Evolutionary conservation across 2,888 invertebrate species (phyloP).

Genomic region (Oligia strigilis): DNA sequence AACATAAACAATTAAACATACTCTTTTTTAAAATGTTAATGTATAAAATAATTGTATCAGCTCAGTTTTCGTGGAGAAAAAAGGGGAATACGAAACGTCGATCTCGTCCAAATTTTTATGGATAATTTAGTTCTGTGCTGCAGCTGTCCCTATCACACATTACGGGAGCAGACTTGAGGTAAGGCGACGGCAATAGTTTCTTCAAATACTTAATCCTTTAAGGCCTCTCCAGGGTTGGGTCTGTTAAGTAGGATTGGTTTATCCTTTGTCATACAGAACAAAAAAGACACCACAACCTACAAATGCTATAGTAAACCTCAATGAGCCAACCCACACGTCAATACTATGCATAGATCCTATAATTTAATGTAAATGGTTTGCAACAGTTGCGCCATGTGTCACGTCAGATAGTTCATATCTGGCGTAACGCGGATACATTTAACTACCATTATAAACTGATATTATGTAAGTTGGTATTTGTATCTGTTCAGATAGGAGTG

Average conservation of each 20-base stretch:
- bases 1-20: no score
- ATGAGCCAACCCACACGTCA: slow-evolving; percentile 8
- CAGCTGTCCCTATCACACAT: no score
- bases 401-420: slow-evolving; percentile 14
- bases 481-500: slow-evolving; percentile 23
- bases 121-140: no score
- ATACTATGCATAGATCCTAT: not conserved
- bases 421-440: slow-evolving; percentile 39
- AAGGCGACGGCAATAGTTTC: no score
- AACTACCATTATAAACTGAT: slow-evolving; percentile 18
- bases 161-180: no score
- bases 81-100: no score
- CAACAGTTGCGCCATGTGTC: slow-evolving; percentile 39
- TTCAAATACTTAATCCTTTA: not conserved
- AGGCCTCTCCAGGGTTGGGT: not conserved
- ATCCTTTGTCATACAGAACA: not conserved
- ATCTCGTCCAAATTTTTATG: no score
- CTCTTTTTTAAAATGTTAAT: no score
- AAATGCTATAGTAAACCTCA: not conserved
- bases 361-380: slow-evolving; percentile 18
- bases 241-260: not conserved
- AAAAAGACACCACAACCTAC: not conserved
- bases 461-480: slow-evolving; percentile 40
- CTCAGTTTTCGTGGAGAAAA: no score
- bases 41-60: no score